Evolutionary conservation across 2,888 invertebrate genomes (phyloP), one percentile per base, ranked within the genome.

Genomic region (Spilosoma lubricipeda): DNA sequence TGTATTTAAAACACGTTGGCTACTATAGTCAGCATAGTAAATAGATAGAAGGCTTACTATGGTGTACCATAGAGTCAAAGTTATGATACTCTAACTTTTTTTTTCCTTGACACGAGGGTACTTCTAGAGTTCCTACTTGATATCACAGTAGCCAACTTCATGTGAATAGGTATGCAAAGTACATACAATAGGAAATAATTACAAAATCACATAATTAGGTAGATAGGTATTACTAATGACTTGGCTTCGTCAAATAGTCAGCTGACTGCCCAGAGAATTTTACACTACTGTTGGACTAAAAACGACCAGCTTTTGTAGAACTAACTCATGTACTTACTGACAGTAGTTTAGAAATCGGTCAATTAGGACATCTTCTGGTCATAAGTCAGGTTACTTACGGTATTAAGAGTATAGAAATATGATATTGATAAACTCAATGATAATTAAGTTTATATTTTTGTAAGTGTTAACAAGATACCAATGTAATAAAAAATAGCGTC

Each of bases 181-280:
- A n/a, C n/a, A n/a, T n/a, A n/a, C n/a, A 77, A 70, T 77, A 79
- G 74, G 75, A 77, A 74, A 84, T 79, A 66, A 70, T 75, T 70
- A 76, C 76, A 83, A 82, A 83, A 81, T 81, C 77, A 80, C 74
- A 83, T 85, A 78, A 73, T 75, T 84, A 77, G 66, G 70, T 79
- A 79, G 39, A 72, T 80, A 80, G 75, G 79, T 80, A 84, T 80
- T 74, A 77, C 81, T 86, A 85, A 85, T 86, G 86, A 85, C 86
- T 85, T 75, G 68, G 76, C 76, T 80, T 79, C 79, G 74, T 77
- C 81, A 82, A 86, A 87, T 75, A 80, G 75, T 77, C 15, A 68
- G 70, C 77, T 79, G 81, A 82, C 77, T 76, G 80, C 70, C 2
- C 63, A 42, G 20, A 63, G 30, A 59, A 48, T 30, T 63, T 59